Evolutionary conservation across 2,797 vertebrate species (phyloP).

Genomic region (Microctenopoma stevenorrisi): DNA sequence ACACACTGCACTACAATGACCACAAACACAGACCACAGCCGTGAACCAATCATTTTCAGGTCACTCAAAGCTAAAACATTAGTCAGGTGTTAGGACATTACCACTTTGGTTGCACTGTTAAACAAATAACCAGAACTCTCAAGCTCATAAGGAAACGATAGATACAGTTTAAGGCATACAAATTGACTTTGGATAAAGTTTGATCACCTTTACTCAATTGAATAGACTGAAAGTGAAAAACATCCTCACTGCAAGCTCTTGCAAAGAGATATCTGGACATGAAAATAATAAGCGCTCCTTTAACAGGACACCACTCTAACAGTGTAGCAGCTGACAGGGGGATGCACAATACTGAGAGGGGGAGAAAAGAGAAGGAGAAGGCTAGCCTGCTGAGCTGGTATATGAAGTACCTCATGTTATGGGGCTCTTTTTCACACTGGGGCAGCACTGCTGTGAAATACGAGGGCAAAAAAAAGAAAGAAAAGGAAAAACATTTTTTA

Average conservation of each 20-base stretch:
- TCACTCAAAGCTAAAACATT: neutral
- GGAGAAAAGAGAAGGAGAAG: constrained; percentile 16
- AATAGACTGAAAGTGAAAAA: constrained; percentile 40
- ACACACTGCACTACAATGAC: neutral
- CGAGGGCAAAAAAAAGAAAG: constrained; percentile 31
- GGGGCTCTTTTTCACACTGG: constrained; percentile 61
- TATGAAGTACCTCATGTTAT: constrained; percentile 61
- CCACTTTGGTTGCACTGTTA: too few relatives aligned
- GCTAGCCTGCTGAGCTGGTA: constrained; percentile 31
- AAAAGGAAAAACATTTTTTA: constrained; percentile 10
- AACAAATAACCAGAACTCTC: neutral
- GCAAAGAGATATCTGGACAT: constrained; percentile 10
- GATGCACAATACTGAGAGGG: constrained; percentile 47
- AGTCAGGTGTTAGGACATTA: neutral
- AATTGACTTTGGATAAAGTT: neutral
- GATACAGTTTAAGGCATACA: too few relatives aligned
- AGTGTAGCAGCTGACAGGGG: constrained; percentile 22
- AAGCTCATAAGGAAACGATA: neutral
- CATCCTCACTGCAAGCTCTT: constrained; percentile 6
- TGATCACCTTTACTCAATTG: neutral
- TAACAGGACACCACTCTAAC: constrained; percentile 11
- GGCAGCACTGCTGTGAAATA: constrained; percentile 60
- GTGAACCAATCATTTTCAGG: constrained; percentile 45
- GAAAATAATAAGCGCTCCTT: constrained; percentile 34
- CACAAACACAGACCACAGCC: neutral